Base-by-base conservation (phyloP, 2,113 vertebrate genomes). In the Apistogramma diplotaenia region DNA sequence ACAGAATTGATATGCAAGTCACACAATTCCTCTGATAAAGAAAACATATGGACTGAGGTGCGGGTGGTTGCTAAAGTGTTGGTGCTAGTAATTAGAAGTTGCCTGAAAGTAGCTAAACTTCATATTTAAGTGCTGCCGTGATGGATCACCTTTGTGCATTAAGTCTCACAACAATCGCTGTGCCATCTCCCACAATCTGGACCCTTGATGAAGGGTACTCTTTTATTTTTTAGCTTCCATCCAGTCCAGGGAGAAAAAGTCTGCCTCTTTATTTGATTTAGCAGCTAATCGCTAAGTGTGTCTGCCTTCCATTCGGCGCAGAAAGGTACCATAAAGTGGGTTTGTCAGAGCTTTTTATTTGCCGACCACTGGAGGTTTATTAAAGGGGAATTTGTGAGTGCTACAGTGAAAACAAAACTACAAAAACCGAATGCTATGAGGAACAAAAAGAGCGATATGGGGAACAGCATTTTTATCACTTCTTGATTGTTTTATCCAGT, bases 131-230 rank as follows among this genome's bases (percentile, higher is more conserved):
- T 55, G 56, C 25, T 27, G 2, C 49, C 8, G 31, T 73, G 67
- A 83, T 51, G 35, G 49, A 78, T 78, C 74, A 83, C 56, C 35
- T 83, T 58, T 6, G 40, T 51, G 74, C 43, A 54, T 60, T 53
- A 21, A 25, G 43, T 72, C 74, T 43, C 35, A n/a, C 12, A 56
- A 74, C 75, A 83, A 74, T 78, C 57, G 55, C 59, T 0, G 3
- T 43, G 53, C 4, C 60, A 51, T 76, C 78, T 56, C 53, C 53
- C 54, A 51, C 27, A 57, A 27, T 61, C 37, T 58, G 58, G 19
- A 40, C 35, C 21, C 18, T 21, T 56, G 27, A 76, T 81, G 46
- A 76, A 80, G 56, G 8, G 3, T 29, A 16, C 13, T 35, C n/a
- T 51, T 53, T 49, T 16, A 21, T 25, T 65, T 27, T 53, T 40